Evolutionary conservation across 2,113 vertebrate genomes (phyloP).

Genomic region (Psammodynastes pulverulentus): DNA sequence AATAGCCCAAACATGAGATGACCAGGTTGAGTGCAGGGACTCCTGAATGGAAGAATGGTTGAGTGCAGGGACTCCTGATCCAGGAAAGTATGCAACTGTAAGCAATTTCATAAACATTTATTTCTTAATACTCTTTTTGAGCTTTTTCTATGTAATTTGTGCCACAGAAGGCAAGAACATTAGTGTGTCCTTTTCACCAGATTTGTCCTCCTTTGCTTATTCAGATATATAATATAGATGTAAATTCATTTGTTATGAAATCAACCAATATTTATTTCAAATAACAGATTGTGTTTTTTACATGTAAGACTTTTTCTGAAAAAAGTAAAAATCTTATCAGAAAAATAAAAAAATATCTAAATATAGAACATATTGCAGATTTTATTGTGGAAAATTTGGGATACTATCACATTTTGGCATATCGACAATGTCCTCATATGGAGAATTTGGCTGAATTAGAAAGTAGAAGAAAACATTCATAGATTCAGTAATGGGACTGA

Average conservation of each 20-base stretch:
- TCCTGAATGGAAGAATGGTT: too few species aligned
- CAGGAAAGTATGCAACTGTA: not conserved
- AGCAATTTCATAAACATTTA: not conserved
- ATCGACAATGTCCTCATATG: constrained; percentile 29
- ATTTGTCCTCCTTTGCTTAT: not conserved
- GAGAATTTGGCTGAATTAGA: not conserved
- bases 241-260: not conserved
- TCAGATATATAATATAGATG: not conserved
- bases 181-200: not conserved
- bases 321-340: constrained; percentile 14
- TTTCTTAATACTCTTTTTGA: not conserved
- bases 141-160: not conserved
- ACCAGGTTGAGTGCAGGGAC: too few species aligned
- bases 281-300: not conserved
- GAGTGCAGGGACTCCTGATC: not conserved
- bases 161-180: not conserved
- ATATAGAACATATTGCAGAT: constrained; percentile 9
- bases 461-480: constrained; percentile 21
- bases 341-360: not conserved
- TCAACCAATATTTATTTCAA: not conserved
- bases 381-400: constrained; percentile 37
- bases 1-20: too few species aligned
- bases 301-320: not conserved
- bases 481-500: not conserved
- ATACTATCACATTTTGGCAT: constrained; percentile 35